phyloP scores from a whole-genome alignment of 2,888 invertebrate species.

The Brachypalpus laphriformis region DNA sequence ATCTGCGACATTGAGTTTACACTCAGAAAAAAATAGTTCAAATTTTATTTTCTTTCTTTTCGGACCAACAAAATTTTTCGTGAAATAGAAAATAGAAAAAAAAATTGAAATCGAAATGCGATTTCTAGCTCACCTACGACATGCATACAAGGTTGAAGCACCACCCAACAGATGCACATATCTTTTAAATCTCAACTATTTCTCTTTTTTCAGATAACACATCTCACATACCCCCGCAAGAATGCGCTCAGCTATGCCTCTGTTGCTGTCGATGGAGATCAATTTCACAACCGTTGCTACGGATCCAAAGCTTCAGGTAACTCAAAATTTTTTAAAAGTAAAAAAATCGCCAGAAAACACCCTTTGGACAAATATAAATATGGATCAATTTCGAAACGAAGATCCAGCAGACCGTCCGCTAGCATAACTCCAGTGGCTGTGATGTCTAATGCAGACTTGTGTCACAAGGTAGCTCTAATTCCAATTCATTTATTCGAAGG shows the following conservation, averaged over 20 bases:
- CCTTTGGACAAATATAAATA: slow-evolving; percentile 25
- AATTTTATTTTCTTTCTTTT: slow-evolving; percentile 28
- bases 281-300: slow-evolving; percentile 20
- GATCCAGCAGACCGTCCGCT: background rate
- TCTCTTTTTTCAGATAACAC: slow-evolving; percentile 22
- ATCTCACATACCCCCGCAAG: slow-evolving; percentile 14
- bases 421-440: slow-evolving; percentile 70
- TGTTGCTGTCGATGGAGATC: background rate
- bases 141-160: slow-evolving; percentile 46
- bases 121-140: slow-evolving; percentile 16
- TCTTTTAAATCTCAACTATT: background rate
- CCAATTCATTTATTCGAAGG: slow-evolving; percentile 76
- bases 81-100: slow-evolving; percentile 23
- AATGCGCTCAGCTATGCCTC: background rate
- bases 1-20: background rate
- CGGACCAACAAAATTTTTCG: slow-evolving; percentile 48
- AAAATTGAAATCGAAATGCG: slow-evolving; percentile 27
- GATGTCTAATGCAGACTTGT: slow-evolving; percentile 66
- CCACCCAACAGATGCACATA: background rate
- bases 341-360: slow-evolving; percentile 27
- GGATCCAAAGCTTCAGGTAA: slow-evolving; percentile 69
- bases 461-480: slow-evolving; percentile 78
- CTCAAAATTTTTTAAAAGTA: slow-evolving; percentile 46
- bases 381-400: slow-evolving; percentile 19
- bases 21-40: slow-evolving; percentile 21